Conservation (phyloP, 2,113 vertebrate species). For the Urocolius indicus region DNA sequence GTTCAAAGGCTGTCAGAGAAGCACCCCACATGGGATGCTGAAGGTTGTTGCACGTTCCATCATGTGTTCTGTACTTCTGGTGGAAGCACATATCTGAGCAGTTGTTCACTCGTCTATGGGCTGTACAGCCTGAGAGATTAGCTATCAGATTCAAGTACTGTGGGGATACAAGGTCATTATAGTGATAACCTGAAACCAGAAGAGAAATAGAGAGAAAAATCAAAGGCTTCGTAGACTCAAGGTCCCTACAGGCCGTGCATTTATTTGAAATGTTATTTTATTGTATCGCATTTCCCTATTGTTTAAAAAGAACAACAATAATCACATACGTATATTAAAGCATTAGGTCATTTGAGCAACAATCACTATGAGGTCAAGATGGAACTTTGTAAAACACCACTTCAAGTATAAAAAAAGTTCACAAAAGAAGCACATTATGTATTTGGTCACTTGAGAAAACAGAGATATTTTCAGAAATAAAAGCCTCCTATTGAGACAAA, state of each 20-base stretch:
- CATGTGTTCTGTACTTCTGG: conserved; percentile 94
- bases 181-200: conserved; percentile 89
- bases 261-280: background rate
- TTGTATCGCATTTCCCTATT: background rate
- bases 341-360: background rate
- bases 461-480: conserved; percentile 1
- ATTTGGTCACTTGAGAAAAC: background rate
- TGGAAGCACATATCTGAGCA: conserved; percentile 99
- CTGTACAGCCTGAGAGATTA: conserved; percentile 95
- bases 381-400: background rate
- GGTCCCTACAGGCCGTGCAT: rapidly evolving
- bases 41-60: conserved; percentile 98
- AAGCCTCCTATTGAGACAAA: background rate
- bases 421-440: background rate
- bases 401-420: background rate
- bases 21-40: conserved; percentile 98
- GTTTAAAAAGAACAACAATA: background rate
- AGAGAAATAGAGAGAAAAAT: background rate
- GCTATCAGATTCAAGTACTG: conserved; percentile 94
- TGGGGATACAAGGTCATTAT: conserved; percentile 97
- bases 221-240: background rate
- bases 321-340: background rate
- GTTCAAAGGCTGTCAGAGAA: conserved; percentile 95
- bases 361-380: background rate
- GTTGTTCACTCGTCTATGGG: conserved; percentile 93